Percentiles rank a stretch among this genome's conserved stretches.
Conservation (phyloP, 1,140 invertebrate genomes). For the Drosophila suzukii region DNA sequence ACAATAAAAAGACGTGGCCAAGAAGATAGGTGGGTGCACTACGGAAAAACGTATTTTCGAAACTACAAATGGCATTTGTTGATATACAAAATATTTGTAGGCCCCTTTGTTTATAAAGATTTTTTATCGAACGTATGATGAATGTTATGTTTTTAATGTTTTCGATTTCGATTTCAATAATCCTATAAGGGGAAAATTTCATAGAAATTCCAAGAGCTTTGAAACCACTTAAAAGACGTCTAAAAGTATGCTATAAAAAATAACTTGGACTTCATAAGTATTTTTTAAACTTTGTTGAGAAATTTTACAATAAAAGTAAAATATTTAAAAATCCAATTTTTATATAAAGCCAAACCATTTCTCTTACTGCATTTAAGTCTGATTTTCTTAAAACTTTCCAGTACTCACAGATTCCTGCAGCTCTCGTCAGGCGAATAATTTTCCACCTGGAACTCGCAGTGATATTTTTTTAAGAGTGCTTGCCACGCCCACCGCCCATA, state of each 20-base stretch:
- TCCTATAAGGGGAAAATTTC: too few relatives aligned
- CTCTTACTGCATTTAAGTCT: slow-evolving; percentile 1
- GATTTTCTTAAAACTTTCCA: slow-evolving; percentile 15
- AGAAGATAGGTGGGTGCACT: slow-evolving; percentile 19
- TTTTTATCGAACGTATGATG: too few relatives aligned
- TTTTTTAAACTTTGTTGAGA: too few relatives aligned
- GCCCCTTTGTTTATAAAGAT: too few relatives aligned
- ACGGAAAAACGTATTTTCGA: background rate
- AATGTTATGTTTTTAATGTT: too few relatives aligned
- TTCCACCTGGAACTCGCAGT: slow-evolving; percentile 32
- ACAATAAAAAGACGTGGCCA: slow-evolving; percentile 61
- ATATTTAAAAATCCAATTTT: background rate
- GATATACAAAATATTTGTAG: background rate
- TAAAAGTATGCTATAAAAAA: too few relatives aligned
- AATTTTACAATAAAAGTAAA: too few relatives aligned
- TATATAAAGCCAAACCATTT: too few relatives aligned
- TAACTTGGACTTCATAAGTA: too few relatives aligned
- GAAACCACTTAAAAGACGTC: too few relatives aligned
- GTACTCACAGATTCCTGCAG: slow-evolving; percentile 28
- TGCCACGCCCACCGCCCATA: slow-evolving; percentile 21
- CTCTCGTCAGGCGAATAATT: slow-evolving; percentile 26
- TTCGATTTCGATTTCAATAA: too few relatives aligned
- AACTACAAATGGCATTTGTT: background rate
- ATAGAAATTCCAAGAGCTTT: too few relatives aligned
- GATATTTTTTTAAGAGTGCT: slow-evolving; percentile 26